Conservation (phyloP, 2,888 invertebrate species). For the Galerucella pusilla region DNA sequence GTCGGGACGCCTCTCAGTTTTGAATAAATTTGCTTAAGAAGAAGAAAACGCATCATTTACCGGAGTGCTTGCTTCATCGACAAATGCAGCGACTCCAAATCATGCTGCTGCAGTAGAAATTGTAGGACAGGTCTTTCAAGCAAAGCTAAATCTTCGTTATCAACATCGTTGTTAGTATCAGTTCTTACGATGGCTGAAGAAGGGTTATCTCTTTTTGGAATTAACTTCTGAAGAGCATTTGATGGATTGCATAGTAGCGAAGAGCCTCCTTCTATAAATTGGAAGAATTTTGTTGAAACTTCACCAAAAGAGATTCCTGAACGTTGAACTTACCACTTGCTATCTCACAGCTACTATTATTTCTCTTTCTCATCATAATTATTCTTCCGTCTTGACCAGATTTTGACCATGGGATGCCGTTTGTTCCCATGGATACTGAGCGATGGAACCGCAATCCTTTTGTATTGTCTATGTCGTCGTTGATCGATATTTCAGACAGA, state of each 20-base stretch:
- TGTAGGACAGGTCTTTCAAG: slow-evolving; percentile 85
- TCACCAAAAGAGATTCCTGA: background rate
- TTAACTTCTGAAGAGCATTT: slow-evolving; percentile 83
- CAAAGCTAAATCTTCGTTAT: slow-evolving; percentile 69
- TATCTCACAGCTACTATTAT: slow-evolving; percentile 77
- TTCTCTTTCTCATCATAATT: slow-evolving; percentile 73
- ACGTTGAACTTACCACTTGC: slow-evolving; percentile 62
- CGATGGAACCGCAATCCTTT: slow-evolving; percentile 79
- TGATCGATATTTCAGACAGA: slow-evolving; percentile 68
- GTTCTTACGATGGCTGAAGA: slow-evolving; percentile 63
- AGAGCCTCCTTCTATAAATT: slow-evolving; percentile 74
- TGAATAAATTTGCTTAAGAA: too few relatives aligned
- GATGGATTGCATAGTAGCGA: slow-evolving; percentile 91
- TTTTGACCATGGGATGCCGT: slow-evolving; percentile 71
- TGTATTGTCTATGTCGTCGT: slow-evolving; percentile 68
- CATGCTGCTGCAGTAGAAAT: slow-evolving; percentile 88
- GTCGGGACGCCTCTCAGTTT: too few relatives aligned
- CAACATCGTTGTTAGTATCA: slow-evolving; percentile 59
- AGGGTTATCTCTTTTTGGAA: slow-evolving; percentile 73
- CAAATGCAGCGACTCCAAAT: slow-evolving; percentile 83
- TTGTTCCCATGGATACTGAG: slow-evolving; percentile 87
- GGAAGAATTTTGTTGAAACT: background rate
- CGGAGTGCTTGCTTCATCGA: slow-evolving; percentile 89
- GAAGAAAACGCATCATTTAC: slow-evolving; percentile 59
- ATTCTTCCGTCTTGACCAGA: slow-evolving; percentile 70